A percentile compares a stretch with the other conserved stretches of the same genome.
Evolutionary conservation across 2,888 invertebrate species (phyloP).

Genomic region (Agriotes lineatus): DNA sequence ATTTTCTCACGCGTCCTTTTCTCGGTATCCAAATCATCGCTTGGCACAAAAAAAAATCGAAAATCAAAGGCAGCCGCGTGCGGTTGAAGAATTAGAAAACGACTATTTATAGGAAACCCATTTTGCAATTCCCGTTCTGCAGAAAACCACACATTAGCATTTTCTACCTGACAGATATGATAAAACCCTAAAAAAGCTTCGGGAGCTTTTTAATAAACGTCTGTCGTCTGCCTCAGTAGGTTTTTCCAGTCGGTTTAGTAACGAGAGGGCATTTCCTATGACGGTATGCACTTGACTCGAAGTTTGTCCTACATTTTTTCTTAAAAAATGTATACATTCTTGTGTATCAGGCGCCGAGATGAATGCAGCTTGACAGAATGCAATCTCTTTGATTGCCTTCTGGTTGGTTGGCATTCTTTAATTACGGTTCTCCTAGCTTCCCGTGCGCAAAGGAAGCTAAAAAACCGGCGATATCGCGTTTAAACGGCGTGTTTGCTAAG

Average conservation of each 20-base stretch:
- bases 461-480: no score
- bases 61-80: conserved; percentile 1
- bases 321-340: no score
- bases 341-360: no score
- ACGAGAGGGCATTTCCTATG: conserved; percentile 27
- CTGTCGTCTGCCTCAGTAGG: conserved; percentile 20
- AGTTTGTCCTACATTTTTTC: no score
- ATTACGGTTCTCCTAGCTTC: no score
- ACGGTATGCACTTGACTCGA: neutral
- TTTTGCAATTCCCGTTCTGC: neutral
- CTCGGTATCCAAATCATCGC: no score
- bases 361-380: no score
- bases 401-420: no score
- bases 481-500: no score
- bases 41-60: neutral
- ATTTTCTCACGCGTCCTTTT: no score
- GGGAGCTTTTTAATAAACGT: conserved; percentile 28
- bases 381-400: no score
- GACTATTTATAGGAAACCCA: neutral
- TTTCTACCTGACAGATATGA: conserved; percentile 27
- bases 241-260: conserved; percentile 30
- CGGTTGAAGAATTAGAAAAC: neutral
- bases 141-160: conserved; percentile 16
- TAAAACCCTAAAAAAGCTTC: conserved; percentile 25
- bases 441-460: no score